Evolutionary conservation across 1,140 invertebrate genomes (phyloP), one percentile per base, ranked within the genome.

Genomic region (Lepidotrigona ventralis): DNA sequence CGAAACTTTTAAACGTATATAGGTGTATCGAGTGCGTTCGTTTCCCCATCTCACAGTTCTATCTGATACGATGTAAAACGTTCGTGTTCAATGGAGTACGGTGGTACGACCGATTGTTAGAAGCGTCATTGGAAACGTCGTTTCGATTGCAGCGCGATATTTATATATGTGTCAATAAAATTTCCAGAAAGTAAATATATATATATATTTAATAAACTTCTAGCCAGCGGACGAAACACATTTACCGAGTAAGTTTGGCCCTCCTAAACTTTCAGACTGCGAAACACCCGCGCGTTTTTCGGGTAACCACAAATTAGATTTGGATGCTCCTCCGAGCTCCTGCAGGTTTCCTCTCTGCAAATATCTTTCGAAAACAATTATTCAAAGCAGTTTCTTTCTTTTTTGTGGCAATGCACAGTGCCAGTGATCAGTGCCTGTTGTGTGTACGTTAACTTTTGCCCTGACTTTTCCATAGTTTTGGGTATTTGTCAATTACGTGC

Each of bases 241-340:
- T 60, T 66, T 19, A 76, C 81, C 39, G 56, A 90, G 89, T 90
- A 75, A 90, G 89, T 33, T 33, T 90, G 81, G 3, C 0, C 26
- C 54, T 17, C 19, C 19, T 33, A 26, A 60, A 39, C 26, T 53
- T 46, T 68, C 17, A 39, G 58, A 82, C 23, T 3, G 8, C 53
- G n/a, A 15, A 63, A 69, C 72, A 69, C 56, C 70, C 88, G 84
- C 80, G 81, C 72, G 63, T 81, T 84, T 85, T 72, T 78, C 9
- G 23, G 79, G 78, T 89, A 90, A 90, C 86, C 88, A 89, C 69
- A 89, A 89, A 88, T 75, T 56, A n/a, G 14, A 68, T 15, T 79
- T 51, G 19, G 21, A 68, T 81, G 76, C 54, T 80, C 64, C 56
- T 85, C 6, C 23, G 29, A 63, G 71, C n/a, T n/a, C n/a, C n/a